Evolutionary conservation across 2,113 vertebrate species (phyloP).

Genomic region (Morone saxatilis): DNA sequence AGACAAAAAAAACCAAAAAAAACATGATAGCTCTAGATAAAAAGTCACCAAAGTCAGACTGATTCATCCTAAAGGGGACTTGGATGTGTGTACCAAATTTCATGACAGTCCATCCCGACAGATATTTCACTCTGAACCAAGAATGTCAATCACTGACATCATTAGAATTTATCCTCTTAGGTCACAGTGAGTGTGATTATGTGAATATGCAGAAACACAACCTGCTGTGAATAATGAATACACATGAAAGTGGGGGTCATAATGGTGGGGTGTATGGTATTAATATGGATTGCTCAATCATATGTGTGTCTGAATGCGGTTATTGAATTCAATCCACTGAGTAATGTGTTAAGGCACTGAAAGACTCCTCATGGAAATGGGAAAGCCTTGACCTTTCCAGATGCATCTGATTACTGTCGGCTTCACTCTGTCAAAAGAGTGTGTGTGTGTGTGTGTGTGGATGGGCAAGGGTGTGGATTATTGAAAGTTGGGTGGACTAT

Average conservation of each 20-base stretch:
- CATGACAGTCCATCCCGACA: not conserved
- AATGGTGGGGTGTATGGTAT: conserved; percentile 30
- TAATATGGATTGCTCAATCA: conserved; percentile 53
- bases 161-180: not conserved
- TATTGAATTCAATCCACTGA: conserved; percentile 60
- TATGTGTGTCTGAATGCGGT: conserved; percentile 22
- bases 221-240: conserved; percentile 48
- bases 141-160: not conserved
- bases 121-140: not conserved
- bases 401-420: conserved; percentile 67
- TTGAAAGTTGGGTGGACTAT: not conserved
- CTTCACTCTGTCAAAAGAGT: conserved; percentile 41
- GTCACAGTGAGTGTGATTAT: conserved; percentile 6
- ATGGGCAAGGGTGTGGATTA: not conserved
- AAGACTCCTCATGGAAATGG: conserved; percentile 54
- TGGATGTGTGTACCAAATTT: too few species aligned
- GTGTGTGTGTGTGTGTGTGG: conserved; percentile 10
- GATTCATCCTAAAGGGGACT: not conserved
- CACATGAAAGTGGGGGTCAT: conserved; percentile 21
- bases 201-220: conserved; percentile 33
- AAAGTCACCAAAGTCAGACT: not conserved
- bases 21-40: not conserved
- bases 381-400: conserved; percentile 62
- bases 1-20: not conserved
- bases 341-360: conserved; percentile 63